Base-by-base conservation (phyloP, 2,113 vertebrate genomes). In the Erinaceus europaeus region DNA sequence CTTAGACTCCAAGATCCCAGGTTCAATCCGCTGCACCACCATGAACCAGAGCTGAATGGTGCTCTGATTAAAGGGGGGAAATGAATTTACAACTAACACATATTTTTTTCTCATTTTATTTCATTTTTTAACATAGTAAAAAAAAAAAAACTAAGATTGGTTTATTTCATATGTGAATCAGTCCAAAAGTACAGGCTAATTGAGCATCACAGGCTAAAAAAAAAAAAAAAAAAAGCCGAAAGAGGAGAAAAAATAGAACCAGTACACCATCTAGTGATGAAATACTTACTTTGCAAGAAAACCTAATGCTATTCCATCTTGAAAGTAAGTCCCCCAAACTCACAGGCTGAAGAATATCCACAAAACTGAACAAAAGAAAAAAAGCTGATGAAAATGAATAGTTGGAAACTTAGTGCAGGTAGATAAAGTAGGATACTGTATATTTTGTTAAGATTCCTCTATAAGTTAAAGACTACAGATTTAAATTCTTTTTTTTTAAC, bases 211-310 rank as follows among this genome's bases (percentile, higher is more conserved):
- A 38, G 25, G 21, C 29, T 57, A 57, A 57, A 74, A 91, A 52
- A 74, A 2, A 57, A 71, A 36, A n/a, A 21, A 40, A 74, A 68
- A 2, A 5, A 42, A 27, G 53, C 4, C 21, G 29, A n/a, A 36
- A 12, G 8, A 32, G 9, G n/a, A 85, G 67, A 38, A 76, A 78
- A 74, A 79, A 79, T 73, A 14, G 93, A 89, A 77, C 84, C 21
- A 79, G 7, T 32, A 0, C 76, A n/a, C 92, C 94, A 96, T 76
- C 94, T 95, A 93, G 94, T 72, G 94, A 25, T n/a, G 0, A 36
- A 74, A 57, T 4, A 36, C 18, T 48, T 8, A 15, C 57, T 44
- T 79, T 90, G 75, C 91, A 93, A 64, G 44, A 76, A 83, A 82
- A 59, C 4, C 17, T 4, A 4, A 71, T 29, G 18, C 2, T 74